These are phyloP conservation scores for Toxostoma redivivum DNA, from an alignment of 2,113 vertebrate species.

Conservation along the genomic window DNA sequence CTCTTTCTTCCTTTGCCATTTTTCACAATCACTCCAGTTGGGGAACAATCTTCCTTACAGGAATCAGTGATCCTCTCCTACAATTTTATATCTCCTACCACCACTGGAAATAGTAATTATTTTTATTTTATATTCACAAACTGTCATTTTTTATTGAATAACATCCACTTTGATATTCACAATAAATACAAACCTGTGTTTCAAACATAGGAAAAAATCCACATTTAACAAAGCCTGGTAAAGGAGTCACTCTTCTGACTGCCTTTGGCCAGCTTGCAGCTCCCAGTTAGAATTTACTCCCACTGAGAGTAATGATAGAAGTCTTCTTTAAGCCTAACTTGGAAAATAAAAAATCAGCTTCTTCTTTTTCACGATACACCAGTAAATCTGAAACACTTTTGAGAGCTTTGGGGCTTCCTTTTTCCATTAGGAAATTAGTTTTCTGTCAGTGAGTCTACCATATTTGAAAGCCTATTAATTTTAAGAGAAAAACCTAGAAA, in stretches of 20 bases:
- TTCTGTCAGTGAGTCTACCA: neutral
- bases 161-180: neutral
- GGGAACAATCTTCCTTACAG: neutral
- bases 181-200: neutral
- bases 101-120: neutral
- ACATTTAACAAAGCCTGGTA: neutral
- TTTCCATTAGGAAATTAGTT: neutral
- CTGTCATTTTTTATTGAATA: neutral
- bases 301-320: neutral
- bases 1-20: neutral
- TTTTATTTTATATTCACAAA: neutral
- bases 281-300: neutral
- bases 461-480: neutral
- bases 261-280: neutral
- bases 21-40: neutral
- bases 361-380: neutral
- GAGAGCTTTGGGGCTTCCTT: neutral
- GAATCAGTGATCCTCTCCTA: neutral
- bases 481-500: neutral
- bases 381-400: neutral
- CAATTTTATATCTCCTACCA: neutral
- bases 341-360: neutral
- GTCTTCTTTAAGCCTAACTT: neutral
- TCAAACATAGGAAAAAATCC: accelerated
- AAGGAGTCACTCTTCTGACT: neutral